A percentile compares a stretch with the other conserved stretches of the same genome.
Evolutionary conservation across 2,888 invertebrate species (phyloP).

Genomic region (Metopia argyrocephala): DNA sequence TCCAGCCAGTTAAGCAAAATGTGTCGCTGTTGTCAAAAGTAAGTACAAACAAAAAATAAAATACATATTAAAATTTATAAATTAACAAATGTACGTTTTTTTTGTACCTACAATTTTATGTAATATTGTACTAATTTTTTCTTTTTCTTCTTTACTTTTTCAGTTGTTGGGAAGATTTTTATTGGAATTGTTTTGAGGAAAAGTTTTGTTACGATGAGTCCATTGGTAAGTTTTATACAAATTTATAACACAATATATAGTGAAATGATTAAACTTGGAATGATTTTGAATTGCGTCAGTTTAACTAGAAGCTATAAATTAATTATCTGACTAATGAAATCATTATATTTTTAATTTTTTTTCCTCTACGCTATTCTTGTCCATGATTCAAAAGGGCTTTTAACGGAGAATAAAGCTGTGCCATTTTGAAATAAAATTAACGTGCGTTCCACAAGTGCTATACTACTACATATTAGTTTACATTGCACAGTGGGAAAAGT

Average conservation of each 20-base stretch:
- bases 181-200: conserved; percentile 87
- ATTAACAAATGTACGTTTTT: not conserved
- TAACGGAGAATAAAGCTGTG: not conserved
- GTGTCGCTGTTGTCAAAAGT: conserved; percentile 78
- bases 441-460: not conserved
- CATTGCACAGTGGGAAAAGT: not conserved
- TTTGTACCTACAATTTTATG: conserved; percentile 54
- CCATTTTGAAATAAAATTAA: not conserved
- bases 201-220: conserved; percentile 86
- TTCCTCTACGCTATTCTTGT: not conserved
- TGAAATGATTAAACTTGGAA: no score
- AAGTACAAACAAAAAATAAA: no score
- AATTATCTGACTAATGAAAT: no score
- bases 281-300: no score
- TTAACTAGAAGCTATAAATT: no score
- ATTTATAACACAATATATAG: no score
- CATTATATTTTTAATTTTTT: not conserved
- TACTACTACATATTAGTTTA: not conserved
- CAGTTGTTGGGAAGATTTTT: conserved; percentile 85
- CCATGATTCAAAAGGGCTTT: not conserved
- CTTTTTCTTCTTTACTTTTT: conserved; percentile 63
- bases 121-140: conserved; percentile 41
- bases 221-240: conserved; percentile 79
- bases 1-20: conserved; percentile 68
- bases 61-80: no score